phyloP scores from a whole-genome alignment of 2,113 vertebrate species.

The Geococcyx californianus region DNA sequence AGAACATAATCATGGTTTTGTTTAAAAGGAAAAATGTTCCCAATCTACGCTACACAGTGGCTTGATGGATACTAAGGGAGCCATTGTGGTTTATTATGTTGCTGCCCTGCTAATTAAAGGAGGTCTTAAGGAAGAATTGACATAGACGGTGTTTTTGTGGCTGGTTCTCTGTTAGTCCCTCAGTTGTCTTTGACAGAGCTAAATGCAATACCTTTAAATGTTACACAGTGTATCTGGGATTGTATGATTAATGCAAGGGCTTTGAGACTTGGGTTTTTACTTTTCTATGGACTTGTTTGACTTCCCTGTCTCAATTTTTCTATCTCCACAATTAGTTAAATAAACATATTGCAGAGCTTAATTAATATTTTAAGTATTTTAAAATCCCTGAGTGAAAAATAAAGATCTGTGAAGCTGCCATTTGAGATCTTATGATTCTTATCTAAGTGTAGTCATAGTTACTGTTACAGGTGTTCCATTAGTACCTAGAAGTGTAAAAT shows the following conservation, averaged over 20 bases:
- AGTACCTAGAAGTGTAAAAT: not conserved
- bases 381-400: not conserved
- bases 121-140: not conserved
- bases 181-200: not conserved
- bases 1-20: not conserved
- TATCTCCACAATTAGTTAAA: not conserved
- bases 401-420: not conserved
- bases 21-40: not conserved
- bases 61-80: not conserved
- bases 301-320: not conserved
- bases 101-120: slow-evolving; percentile 27
- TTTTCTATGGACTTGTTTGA: not conserved
- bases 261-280: not conserved
- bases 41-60: not conserved
- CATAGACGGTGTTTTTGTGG: not conserved
- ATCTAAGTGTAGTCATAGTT: not conserved
- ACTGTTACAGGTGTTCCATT: not conserved
- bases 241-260: not conserved
- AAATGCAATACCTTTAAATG: not conserved
- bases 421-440: not conserved
- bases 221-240: not conserved
- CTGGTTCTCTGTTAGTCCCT: not conserved
- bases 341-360: not conserved
- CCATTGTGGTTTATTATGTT: not conserved
- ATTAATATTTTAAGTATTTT: not conserved